These are phyloP conservation scores for Calidris pugnax DNA, from an alignment of 2,113 vertebrate species.

Conservation along the genomic window DNA sequence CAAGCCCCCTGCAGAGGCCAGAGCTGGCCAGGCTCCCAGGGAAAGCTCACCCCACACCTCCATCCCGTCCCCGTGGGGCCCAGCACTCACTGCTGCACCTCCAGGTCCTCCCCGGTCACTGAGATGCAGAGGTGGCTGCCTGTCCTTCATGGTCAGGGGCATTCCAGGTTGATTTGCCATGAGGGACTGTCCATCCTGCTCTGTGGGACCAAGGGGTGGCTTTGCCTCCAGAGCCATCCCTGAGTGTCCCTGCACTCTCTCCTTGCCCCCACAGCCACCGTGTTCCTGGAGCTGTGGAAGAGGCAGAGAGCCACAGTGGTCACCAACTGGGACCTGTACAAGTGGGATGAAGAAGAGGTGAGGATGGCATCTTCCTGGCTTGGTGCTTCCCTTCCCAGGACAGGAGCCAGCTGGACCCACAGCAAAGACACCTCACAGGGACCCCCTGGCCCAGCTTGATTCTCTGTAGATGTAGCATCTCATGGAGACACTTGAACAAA, in stretches of 20 bases:
- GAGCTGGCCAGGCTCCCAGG: neutral
- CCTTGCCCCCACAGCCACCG: constrained; percentile 77
- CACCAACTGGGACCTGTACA: constrained; percentile 81
- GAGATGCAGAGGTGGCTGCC: neutral
- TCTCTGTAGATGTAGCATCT: neutral
- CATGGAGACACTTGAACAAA: neutral
- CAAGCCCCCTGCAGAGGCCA: neutral
- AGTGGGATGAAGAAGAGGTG: constrained; percentile 93
- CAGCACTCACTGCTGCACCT: accelerated
- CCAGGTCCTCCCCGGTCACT: neutral
- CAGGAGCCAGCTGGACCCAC: neutral
- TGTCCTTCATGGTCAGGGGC: neutral
- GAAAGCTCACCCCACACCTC: neutral
- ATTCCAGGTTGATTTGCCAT: neutral
- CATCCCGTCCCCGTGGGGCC: neutral
- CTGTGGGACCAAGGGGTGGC: neutral
- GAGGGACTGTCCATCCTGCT: accelerated
- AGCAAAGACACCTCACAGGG: neutral
- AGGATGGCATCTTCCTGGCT: neutral
- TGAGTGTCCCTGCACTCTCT: neutral
- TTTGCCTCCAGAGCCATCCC: neutral
- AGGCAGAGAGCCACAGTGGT: constrained; percentile 78
- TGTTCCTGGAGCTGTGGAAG: constrained; percentile 95
- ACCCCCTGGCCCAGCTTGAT: neutral
- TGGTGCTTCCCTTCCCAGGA: accelerated